A percentile compares a stretch with the other conserved stretches of the same genome.
These are phyloP conservation scores for Drosophila neonasuta DNA, from an alignment of 2,888 invertebrate genomes.

Conservation along the genomic window DNA sequence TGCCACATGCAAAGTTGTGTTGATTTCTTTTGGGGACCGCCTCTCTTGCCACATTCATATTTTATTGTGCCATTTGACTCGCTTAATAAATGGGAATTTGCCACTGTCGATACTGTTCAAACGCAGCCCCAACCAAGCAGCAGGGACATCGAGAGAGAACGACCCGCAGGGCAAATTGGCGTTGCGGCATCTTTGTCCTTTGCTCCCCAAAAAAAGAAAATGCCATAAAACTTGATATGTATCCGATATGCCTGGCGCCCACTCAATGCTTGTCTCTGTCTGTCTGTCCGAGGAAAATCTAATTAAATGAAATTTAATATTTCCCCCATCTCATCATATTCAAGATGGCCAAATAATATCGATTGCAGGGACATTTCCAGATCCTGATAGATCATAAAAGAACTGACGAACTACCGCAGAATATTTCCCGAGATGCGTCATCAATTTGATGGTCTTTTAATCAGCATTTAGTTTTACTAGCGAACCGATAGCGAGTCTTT, in stretches of 20 bases:
- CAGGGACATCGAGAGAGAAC: not conserved
- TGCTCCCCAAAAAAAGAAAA: constrained; percentile 21
- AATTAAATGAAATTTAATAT: constrained; percentile 68
- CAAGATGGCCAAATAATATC: constrained; percentile 32
- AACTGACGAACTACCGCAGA: not conserved
- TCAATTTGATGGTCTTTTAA: not conserved
- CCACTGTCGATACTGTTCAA: constrained; percentile 36
- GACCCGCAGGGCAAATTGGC: constrained; percentile 29
- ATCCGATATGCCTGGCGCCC: constrained; percentile 43
- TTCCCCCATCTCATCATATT: constrained; percentile 15
- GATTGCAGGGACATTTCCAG: constrained; percentile 5
- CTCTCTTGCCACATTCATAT: constrained; percentile 39
- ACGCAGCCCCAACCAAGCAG: not conserved
- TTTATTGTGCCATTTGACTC: constrained; percentile 66
- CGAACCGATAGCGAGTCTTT: not conserved
- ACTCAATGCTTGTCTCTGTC: constrained; percentile 15
- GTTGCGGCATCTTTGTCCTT: constrained; percentile 36
- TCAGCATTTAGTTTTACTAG: not conserved
- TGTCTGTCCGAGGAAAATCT: constrained; percentile 58
- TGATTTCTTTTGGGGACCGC: constrained; percentile 38
- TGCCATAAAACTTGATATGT: constrained; percentile 63
- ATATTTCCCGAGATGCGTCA: not conserved
- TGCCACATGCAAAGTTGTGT: constrained; percentile 54
- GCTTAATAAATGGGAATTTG: constrained; percentile 65
- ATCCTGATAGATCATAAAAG: constrained; percentile 2